Percentiles rank a stretch among this genome's conserved stretches.
phyloP scores from a whole-genome alignment of 2,888 invertebrate species.

The Callosobruchus maculatus region DNA sequence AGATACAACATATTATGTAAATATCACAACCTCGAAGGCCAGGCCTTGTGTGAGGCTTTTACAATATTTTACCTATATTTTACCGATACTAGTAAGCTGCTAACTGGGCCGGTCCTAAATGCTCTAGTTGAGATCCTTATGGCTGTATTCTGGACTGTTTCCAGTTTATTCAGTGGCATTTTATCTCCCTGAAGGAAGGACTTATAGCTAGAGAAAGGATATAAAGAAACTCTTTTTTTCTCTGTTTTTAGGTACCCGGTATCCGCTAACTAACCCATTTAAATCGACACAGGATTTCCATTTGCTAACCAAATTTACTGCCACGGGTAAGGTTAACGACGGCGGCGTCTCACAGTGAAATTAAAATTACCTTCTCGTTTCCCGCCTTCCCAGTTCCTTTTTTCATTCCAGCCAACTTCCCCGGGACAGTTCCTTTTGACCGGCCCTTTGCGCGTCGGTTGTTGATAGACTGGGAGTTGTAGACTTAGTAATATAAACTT shows the following conservation, averaged over 20 bases:
- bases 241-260: neutral
- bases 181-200: too few relatives aligned
- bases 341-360: neutral
- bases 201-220: too few relatives aligned
- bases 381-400: neutral
- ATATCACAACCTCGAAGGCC: too few relatives aligned
- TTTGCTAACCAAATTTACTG: neutral
- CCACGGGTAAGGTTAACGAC: neutral
- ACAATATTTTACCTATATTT: too few relatives aligned
- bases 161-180: too few relatives aligned
- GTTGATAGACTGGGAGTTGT: neutral
- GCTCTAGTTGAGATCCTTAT: too few relatives aligned
- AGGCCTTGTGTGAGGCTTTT: too few relatives aligned
- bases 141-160: too few relatives aligned
- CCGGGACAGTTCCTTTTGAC: neutral
- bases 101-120: too few relatives aligned
- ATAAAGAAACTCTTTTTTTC: neutral
- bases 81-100: too few relatives aligned
- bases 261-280: neutral
- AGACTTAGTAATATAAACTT: neutral
- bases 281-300: neutral
- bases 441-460: neutral
- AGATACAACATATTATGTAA: too few relatives aligned
- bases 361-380: neutral
- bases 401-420: neutral